Evolutionary conservation across 2,113 vertebrate genomes (phyloP), one percentile per base, ranked within the genome.

Genomic region (Garra rufa): DNA sequence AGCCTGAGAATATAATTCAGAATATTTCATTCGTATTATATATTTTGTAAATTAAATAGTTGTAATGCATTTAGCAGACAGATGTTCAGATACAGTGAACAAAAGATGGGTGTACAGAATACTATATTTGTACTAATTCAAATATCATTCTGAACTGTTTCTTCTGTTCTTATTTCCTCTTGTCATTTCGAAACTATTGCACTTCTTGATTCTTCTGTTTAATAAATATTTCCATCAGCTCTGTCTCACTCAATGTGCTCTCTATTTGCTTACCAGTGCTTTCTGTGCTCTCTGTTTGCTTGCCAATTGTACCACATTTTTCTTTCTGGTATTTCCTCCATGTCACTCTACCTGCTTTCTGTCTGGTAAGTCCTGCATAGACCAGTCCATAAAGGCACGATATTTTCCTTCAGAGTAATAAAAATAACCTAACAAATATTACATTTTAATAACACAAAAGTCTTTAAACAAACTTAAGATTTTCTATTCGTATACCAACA

Each of bases 201-300:
- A 92, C 89, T 94, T 92, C 90, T 95, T 96, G 90, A 95, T 91
- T 89, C 92, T 89, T 87, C 87, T 90, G 93, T 92, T 90, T 93
- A 99, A 97, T 98, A 99, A 98, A 97, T 91, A 85, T 89, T 87
- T 91, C 89, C 89, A 95, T 92, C 92, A 91, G 90, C 94, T 91
- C 71, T 87, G 95, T 92, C n/a, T 83, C 73, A 89, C 93, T 90
- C 90, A 71, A 87, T 70, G 28, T 65, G 41, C 26, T 89, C 3
- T 55, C 3, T 50, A 0, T 5, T 81, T 88, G 80, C 73, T 83
- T 90, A 85, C 19, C 52, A 55, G 7, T 70, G 24, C 59, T 52
- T 34, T 71, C 70, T 65, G 50, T 50, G 30, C 65, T 90, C 2
- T 85, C 81, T 26, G 34, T 21, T 69, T 38, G 6, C 34, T 81